Evolutionary conservation across 2,888 invertebrate species (phyloP).

Genomic region (Agrilus biguttatus): DNA sequence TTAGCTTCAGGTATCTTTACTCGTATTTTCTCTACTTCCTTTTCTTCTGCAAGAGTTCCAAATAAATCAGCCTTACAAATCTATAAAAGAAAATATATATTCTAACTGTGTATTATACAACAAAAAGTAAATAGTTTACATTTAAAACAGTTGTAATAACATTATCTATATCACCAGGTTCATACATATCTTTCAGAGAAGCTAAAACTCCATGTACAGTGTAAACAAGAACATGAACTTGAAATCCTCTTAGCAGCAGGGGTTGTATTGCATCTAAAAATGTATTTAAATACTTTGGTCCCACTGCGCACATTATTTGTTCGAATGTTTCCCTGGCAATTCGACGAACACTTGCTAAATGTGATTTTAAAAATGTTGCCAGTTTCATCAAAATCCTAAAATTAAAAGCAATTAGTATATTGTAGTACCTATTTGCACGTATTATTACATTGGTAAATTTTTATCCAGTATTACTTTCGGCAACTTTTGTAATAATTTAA

Average conservation of each 20-base stretch:
- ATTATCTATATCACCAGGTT: slow-evolving; percentile 63
- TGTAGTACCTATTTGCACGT: background rate
- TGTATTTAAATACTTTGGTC: slow-evolving; percentile 62
- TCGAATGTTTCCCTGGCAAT: slow-evolving; percentile 82
- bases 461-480: slow-evolving; percentile 60
- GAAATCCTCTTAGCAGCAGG: slow-evolving; percentile 75
- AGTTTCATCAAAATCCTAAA: slow-evolving; percentile 72
- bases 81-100: slow-evolving; percentile 23
- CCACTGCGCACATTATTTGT: slow-evolving; percentile 75
- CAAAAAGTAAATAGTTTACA: slow-evolving; percentile 28
- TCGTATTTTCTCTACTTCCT: slow-evolving; percentile 73
- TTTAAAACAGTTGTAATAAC: slow-evolving; percentile 64
- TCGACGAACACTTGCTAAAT: slow-evolving; percentile 72
- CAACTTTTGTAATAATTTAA: slow-evolving; percentile 78
- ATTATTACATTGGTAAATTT: slow-evolving; percentile 64
- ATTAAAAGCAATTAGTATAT: slow-evolving; percentile 7
- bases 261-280: slow-evolving; percentile 69
- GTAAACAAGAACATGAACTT: slow-evolving; percentile 83
- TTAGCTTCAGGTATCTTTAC: slow-evolving; percentile 72
- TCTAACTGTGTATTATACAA: background rate
- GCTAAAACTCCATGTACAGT: slow-evolving; percentile 75
- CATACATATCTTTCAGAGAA: slow-evolving; percentile 53
- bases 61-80: slow-evolving; percentile 81
- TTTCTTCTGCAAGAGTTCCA: slow-evolving; percentile 77
- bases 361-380: slow-evolving; percentile 81